phyloP scores from a whole-genome alignment of 2,888 invertebrate genomes.

The Lithosia quadra region DNA sequence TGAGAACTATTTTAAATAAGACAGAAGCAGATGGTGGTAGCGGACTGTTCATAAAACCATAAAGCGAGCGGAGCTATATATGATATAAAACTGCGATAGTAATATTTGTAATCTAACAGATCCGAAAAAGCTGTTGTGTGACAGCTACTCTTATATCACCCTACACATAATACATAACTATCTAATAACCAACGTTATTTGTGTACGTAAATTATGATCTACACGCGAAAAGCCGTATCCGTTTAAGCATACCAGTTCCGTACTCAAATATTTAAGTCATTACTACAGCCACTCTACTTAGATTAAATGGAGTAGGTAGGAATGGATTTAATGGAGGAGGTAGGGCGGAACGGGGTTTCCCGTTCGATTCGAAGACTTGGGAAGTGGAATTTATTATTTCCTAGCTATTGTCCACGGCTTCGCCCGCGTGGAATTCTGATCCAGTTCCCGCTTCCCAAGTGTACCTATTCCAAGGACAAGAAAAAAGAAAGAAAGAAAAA shows the following conservation, averaged over 20 bases:
- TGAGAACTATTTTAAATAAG: neutral
- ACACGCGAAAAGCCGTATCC: neutral
- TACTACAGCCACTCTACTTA: conserved; percentile 2
- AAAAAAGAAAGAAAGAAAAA: no score
- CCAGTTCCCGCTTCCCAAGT: no score
- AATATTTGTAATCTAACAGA: conserved; percentile 12
- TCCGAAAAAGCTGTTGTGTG: conserved; percentile 6
- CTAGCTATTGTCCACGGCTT: no score
- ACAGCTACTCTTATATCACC: neutral
- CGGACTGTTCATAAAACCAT: neutral
- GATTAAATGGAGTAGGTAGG: no score
- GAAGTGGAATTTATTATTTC: neutral
- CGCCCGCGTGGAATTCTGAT: no score
- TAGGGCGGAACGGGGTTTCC: neutral
- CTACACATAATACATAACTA: neutral
- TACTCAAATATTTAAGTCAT: conserved; percentile 9
- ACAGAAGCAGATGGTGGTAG: neutral
- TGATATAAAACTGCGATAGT: neutral
- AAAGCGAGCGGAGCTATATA: neutral
- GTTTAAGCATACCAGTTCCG: neutral
- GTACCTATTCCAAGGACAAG: no score
- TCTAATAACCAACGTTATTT: neutral
- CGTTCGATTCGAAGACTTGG: neutral
- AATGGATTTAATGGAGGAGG: no score
- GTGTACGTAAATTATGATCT: neutral